Evolutionary conservation across 2,113 vertebrate genomes (phyloP), one percentile per base, ranked within the genome.

Genomic region (Nycticorax nycticorax): DNA sequence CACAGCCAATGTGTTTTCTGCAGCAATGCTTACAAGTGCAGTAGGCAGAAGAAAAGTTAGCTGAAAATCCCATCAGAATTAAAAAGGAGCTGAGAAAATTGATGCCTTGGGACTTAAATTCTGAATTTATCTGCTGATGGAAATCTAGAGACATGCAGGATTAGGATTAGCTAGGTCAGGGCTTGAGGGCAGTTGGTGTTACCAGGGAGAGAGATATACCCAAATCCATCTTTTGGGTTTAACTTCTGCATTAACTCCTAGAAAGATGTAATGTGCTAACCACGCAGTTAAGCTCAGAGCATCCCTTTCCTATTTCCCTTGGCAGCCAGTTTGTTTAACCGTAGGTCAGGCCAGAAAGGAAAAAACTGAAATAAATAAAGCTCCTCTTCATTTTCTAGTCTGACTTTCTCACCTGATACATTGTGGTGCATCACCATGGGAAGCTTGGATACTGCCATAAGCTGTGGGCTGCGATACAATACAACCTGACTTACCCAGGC

Each of bases 231-330:
- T 74, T 78, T 66, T 74, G 45, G 75, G 55, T 86, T 88, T 83
- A 80, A 37, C 23, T 85, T 73, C 35, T 43, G 32, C 85, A 17
- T 92, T 88, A 91, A 66, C 80, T 95, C 77, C 89, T 92, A 92
- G 80, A 95, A 92, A 88, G 77, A 79, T 76, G 62, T 57, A 59
- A 75, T 62, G 72, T 95, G 77, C 72, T 91, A 96, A 91, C 89
- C 77, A 83, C 86, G 62, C 7, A 47, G 92, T 50, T 95, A 95
- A 89, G 66, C 77, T 91, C 62, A 62, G 91, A 92, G 80, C 86
- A 95, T 85, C 95, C 69, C 62, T 91, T 93, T 93, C 57, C 83
- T 89, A 84, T 95, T 95, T 95, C 92, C 71, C 41, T 97, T 95
- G 91, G 95, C 95, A 97, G 53, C 17, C 41, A 50, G 35, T 95